phyloP scores from a whole-genome alignment of 2,888 invertebrate genomes.

The Lumbricus terrestris region DNA sequence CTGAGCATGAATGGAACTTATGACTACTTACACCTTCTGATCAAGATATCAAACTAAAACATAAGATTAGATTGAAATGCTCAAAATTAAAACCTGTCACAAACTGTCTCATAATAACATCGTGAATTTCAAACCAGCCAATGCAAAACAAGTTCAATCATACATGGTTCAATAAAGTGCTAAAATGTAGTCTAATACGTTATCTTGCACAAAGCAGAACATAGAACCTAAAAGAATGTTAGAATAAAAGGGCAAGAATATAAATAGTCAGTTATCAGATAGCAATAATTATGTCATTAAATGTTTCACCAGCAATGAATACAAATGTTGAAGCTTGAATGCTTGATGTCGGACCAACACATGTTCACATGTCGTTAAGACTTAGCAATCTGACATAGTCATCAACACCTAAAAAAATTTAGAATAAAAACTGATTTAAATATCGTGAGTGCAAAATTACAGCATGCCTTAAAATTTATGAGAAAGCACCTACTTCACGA shows the following conservation, averaged over 20 bases:
- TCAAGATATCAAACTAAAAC: background rate
- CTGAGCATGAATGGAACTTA: too few species aligned
- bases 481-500: conserved; percentile 70
- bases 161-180: too few species aligned
- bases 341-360: too few species aligned
- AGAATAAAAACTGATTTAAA: background rate
- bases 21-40: background rate
- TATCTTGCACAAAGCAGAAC: too few species aligned
- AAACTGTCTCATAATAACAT: background rate
- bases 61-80: background rate
- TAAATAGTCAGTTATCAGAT: too few species aligned
- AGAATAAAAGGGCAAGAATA: too few species aligned
- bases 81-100: background rate
- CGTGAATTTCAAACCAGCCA: background rate
- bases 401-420: background rate
- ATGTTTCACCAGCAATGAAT: too few species aligned
- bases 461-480: background rate
- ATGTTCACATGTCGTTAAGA: background rate
- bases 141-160: background rate
- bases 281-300: too few species aligned
- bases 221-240: too few species aligned
- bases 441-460: too few species aligned
- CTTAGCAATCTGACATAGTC: background rate
- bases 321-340: too few species aligned
- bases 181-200: too few species aligned